A percentile compares a stretch with the other conserved stretches of the same genome.
These are phyloP conservation scores for Pseudomugil gertrudae DNA, from an alignment of 2,797 vertebrate species.

Conservation along the genomic window DNA sequence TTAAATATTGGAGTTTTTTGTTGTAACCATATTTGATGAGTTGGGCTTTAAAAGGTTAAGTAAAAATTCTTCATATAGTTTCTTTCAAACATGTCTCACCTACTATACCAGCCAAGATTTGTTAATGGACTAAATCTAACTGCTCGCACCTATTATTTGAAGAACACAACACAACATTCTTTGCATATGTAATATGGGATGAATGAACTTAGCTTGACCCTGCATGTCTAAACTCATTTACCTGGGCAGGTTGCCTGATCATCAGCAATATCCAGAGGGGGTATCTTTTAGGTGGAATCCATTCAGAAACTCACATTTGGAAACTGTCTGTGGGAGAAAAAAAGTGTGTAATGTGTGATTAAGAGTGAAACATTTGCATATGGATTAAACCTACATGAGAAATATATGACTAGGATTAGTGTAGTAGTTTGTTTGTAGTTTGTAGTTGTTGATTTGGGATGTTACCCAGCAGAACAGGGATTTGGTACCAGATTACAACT, in stretches of 20 bases:
- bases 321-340: conserved; percentile 8
- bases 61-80: not conserved
- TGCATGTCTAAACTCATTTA: conserved; percentile 21
- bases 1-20: too few relatives aligned
- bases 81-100: not conserved
- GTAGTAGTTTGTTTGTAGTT: too few relatives aligned
- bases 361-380: not conserved
- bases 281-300: not conserved
- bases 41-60: not conserved
- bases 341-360: not conserved
- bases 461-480: too few relatives aligned
- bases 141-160: not conserved
- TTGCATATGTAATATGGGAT: conserved; percentile 1
- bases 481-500: too few relatives aligned
- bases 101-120: too few relatives aligned
- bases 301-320: conserved; percentile 28
- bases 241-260: conserved; percentile 29
- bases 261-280: conserved; percentile 24
- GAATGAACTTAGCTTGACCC: conserved; percentile 35
- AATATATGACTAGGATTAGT: not conserved
- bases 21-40: too few relatives aligned
- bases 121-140: not conserved
- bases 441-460: too few relatives aligned
- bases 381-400: not conserved
- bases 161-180: not conserved